Evolutionary conservation across 1,140 invertebrate species (phyloP), one percentile per base, ranked within the genome.

Genomic region (Uloborus diversus): DNA sequence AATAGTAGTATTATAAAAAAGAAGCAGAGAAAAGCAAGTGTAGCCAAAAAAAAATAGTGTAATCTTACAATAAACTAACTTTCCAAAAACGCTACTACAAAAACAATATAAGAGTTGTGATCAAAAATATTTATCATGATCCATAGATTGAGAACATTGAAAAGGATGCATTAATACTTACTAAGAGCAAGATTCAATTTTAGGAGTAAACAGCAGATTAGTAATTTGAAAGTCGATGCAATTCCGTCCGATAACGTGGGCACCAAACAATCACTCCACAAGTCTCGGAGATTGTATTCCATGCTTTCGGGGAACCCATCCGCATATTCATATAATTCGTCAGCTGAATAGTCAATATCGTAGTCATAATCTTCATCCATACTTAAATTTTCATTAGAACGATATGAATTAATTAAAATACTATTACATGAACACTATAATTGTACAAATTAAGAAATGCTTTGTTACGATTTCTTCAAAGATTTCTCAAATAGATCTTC

Each of bases 151-250:
- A n/a, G n/a, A n/a, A n/a, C n/a, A n/a, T n/a, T n/a, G n/a, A n/a
- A n/a, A n/a, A n/a, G n/a, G n/a, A n/a, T n/a, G n/a, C n/a, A n/a
- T n/a, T n/a, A 35, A 49, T n/a, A 62, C 68, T 80, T 80, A 80
- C 78, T 65, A 57, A 80, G 37, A 13, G 78, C 70, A 71, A 70
- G 47, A 14, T 42, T 65, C 17, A 80, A 64, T 30, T 68, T 71
- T 27, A 80, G 56, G 17, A 80, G 14, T 25, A 62, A 33, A 53
- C 66, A 80, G 59, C 57, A 70, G 27, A 59, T 61, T 23, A 80
- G 25, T 30, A 80, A 35, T 27, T 71, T 70, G 20, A 61, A 49
- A 28, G n/a, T 35, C 5, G 68, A 56, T 17, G 20, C 28, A 20
- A 80, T 42, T 5, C 56, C 66, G 42, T 80, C 66, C 51, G 32